Percentiles rank a stretch among this genome's conserved stretches.
Evolutionary conservation across 2,888 invertebrate genomes (phyloP).

Genomic region (Apotomis capreana): DNA sequence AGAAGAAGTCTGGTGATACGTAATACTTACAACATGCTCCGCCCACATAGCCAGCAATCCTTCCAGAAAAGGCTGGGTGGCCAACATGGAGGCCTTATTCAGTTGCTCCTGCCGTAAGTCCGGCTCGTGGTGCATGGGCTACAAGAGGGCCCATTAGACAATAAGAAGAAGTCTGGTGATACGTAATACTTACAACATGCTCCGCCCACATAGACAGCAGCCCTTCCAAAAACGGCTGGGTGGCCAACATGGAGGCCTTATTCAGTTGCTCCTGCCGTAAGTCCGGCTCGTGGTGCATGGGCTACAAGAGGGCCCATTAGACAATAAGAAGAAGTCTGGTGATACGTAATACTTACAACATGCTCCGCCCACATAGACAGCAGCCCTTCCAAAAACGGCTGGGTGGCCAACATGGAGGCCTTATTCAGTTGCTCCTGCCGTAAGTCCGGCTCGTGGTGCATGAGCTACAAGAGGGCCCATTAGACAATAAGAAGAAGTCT

Average conservation of each 20-base stretch:
- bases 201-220: conserved; percentile 97
- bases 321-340: neutral
- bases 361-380: conserved; percentile 97
- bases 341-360: conserved; percentile 86
- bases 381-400: conserved; percentile 95
- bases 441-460: conserved; percentile 98
- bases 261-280: conserved; percentile 98
- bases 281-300: conserved; percentile 98
- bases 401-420: conserved; percentile 95
- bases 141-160: conserved; percentile 93
- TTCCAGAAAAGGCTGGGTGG: conserved; percentile 95
- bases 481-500: no score
- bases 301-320: conserved; percentile 97
- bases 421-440: conserved; percentile 99
- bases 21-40: conserved; percentile 91
- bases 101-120: conserved; percentile 98
- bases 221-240: conserved; percentile 95
- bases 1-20: no score
- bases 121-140: conserved; percentile 98
- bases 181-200: conserved; percentile 90
- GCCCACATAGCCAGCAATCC: conserved; percentile 97
- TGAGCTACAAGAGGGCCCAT: conserved; percentile 99
- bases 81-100: conserved; percentile 97
- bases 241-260: conserved; percentile 96
- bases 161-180: neutral